Evolutionary conservation across 2,888 invertebrate species (phyloP).

Genomic region (Rugalucina vietnamica): DNA sequence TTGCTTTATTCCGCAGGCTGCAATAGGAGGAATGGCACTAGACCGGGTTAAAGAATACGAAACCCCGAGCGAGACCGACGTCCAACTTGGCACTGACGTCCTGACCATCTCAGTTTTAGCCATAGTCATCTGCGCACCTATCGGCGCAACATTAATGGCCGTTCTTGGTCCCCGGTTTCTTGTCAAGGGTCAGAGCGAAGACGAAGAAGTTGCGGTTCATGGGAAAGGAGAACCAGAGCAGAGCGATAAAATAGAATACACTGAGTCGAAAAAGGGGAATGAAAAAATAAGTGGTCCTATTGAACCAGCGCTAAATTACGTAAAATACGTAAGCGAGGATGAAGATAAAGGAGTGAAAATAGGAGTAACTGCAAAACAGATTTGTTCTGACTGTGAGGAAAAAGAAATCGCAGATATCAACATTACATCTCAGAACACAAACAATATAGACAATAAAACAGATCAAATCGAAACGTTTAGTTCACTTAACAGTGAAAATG

Average conservation of each 20-base stretch:
- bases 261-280: too few relatives aligned
- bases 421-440: too few relatives aligned
- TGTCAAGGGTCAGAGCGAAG: conserved; percentile 42
- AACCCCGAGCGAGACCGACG: conserved; percentile 36
- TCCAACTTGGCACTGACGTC: conserved; percentile 60
- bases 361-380: neutral
- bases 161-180: conserved; percentile 69
- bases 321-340: too few relatives aligned
- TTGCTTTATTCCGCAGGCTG: conserved; percentile 72
- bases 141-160: conserved; percentile 70
- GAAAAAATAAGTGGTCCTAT: too few relatives aligned
- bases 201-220: neutral
- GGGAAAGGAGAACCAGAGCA: neutral
- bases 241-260: too few relatives aligned
- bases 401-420: neutral
- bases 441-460: too few relatives aligned
- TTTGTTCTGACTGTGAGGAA: neutral
- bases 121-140: conserved; percentile 73
- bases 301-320: neutral
- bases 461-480: neutral
- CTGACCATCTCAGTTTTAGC: conserved; percentile 72
- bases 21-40: conserved; percentile 82
- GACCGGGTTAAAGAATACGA: conserved; percentile 73
- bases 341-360: neutral
- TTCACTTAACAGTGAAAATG: neutral